phyloP scores from a whole-genome alignment of 2,888 invertebrate species.

The Pomacea canaliculata region DNA sequence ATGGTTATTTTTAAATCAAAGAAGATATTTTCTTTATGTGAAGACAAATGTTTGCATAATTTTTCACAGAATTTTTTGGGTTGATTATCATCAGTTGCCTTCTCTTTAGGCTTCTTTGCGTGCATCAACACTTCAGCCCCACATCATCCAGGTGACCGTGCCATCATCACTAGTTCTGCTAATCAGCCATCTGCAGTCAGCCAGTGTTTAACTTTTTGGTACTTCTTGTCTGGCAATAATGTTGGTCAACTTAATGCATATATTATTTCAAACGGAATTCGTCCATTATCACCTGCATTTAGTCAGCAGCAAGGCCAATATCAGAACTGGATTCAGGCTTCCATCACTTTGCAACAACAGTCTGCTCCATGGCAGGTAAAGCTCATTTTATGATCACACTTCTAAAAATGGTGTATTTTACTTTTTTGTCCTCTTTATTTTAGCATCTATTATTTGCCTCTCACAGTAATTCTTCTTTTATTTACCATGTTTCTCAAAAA shows the following conservation, averaged over 20 bases:
- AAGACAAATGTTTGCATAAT: no score
- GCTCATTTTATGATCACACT: not conserved
- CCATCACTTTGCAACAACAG: conserved; percentile 35
- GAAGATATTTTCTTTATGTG: no score
- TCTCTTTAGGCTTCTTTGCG: conserved; percentile 43
- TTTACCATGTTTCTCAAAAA: no score
- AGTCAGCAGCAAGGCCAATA: conserved; percentile 41
- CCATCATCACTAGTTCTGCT: conserved; percentile 49
- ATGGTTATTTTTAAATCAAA: no score
- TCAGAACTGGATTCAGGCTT: conserved; percentile 54
- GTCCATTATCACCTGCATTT: conserved; percentile 29
- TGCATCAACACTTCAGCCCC: conserved; percentile 70
- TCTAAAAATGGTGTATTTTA: no score
- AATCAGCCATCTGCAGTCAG: conserved; percentile 11
- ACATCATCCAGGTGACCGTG: conserved; percentile 73
- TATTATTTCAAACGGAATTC: conserved; percentile 37
- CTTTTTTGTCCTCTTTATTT: no score
- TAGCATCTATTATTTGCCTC: no score
- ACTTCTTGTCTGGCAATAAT: conserved; percentile 61
- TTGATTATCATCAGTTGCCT: conserved; percentile 61
- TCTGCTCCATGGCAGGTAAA: conserved; percentile 31
- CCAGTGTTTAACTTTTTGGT: conserved; percentile 64
- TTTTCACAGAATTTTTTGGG: no score
- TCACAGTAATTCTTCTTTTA: no score
- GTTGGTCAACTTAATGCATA: conserved; percentile 55